Percentiles rank a stretch among this genome's conserved stretches.
phyloP scores from a whole-genome alignment of 1,140 invertebrate genomes.

The Chironomus tepperi region DNA sequence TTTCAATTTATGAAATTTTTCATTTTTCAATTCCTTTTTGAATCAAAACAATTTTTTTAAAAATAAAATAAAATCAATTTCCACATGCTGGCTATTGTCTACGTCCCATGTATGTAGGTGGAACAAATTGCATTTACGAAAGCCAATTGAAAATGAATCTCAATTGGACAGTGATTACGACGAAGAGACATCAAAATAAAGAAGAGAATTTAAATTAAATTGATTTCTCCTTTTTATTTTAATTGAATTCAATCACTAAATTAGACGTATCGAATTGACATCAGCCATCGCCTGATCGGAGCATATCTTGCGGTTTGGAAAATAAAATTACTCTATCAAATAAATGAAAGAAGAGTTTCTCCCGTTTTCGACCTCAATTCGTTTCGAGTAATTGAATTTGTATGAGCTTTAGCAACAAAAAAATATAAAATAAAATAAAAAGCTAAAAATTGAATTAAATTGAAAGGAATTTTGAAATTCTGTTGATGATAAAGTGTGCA shows the following conservation, averaged over 20 bases:
- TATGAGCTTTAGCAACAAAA: not conserved
- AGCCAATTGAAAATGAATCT: not conserved
- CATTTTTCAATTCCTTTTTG: no score
- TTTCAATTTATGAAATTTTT: no score
- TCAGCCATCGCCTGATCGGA: not conserved
- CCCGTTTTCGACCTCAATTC: slow-evolving; percentile 2
- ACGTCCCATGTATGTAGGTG: not conserved
- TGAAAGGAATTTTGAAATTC: not conserved
- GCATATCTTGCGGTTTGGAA: no score
- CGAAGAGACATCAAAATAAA: not conserved
- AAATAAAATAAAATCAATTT: no score
- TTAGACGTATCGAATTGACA: slow-evolving; percentile 20
- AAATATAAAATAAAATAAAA: slow-evolving; percentile 1
- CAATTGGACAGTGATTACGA: not conserved
- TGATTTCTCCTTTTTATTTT: slow-evolving; percentile 9
- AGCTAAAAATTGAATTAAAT: slow-evolving; percentile 12
- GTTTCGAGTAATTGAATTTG: slow-evolving; percentile 17
- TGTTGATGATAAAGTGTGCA: not conserved
- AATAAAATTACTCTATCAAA: not conserved
- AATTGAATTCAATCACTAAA: slow-evolving; percentile 20
- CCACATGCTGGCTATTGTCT: no score
- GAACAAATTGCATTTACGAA: not conserved
- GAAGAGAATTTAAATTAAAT: not conserved
- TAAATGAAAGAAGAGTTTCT: not conserved
- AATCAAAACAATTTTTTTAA: no score